phyloP scores from a whole-genome alignment of 2,888 invertebrate genomes.

The Eueremaeus valkanovi region DNA sequence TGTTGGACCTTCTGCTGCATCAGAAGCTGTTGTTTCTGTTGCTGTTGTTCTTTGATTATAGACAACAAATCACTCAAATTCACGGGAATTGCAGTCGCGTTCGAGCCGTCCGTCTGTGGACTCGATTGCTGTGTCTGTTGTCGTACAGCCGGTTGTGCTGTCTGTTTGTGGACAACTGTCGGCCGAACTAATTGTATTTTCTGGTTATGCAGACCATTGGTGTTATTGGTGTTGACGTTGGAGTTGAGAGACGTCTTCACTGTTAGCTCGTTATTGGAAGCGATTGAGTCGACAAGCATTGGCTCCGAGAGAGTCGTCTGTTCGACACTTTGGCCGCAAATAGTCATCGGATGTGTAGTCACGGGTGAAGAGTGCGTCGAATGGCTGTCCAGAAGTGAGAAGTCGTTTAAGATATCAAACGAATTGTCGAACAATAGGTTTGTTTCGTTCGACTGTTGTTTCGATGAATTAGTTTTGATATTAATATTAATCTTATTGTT shows the following conservation, averaged over 20 bases:
- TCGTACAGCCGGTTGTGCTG: background rate
- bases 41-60: constrained; percentile 44
- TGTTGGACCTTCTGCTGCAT: constrained; percentile 48
- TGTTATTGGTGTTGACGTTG: background rate
- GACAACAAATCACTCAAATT: constrained; percentile 42
- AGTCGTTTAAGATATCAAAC: constrained; percentile 14
- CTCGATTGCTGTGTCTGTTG: background rate
- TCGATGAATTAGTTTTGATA: constrained; percentile 8
- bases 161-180: constrained; percentile 12
- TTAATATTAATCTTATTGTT: no score
- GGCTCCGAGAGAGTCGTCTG: background rate
- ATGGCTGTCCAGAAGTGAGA: background rate
- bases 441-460: constrained; percentile 4
- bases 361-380: background rate
- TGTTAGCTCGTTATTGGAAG: background rate
- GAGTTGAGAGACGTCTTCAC: background rate
- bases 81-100: constrained; percentile 29
- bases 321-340: background rate
- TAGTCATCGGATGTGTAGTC: background rate
- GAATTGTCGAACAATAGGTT: constrained; percentile 8
- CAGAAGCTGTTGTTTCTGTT: constrained; percentile 45
- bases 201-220: background rate
- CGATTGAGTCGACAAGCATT: background rate
- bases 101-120: background rate
- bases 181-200: constrained; percentile 18